These are phyloP conservation scores for Phenganax stokvisi DNA, from an alignment of 92 coral and sea anemone species.

Conservation along the genomic window DNA sequence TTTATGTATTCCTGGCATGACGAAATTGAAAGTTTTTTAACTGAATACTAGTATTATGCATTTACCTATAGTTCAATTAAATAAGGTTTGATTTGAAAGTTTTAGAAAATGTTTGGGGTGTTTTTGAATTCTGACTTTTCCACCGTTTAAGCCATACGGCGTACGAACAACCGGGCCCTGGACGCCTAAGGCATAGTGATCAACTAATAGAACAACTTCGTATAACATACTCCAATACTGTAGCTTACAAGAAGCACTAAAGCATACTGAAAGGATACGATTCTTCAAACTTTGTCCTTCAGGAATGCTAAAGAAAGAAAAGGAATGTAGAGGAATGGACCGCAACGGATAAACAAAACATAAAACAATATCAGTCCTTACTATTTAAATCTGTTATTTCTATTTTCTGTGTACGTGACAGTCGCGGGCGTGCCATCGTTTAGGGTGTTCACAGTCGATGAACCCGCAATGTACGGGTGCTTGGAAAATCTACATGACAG, in stretches of 20 bases:
- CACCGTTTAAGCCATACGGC: too few relatives aligned
- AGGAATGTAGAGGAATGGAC: not conserved
- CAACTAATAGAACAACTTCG: too few relatives aligned
- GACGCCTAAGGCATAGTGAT: too few relatives aligned
- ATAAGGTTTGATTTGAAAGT: too few relatives aligned
- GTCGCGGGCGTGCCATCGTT: conserved; percentile 96
- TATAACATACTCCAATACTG: too few relatives aligned
- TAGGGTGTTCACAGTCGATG: conserved; percentile 87
- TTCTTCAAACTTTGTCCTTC: conserved; percentile 97
- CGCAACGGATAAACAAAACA: not conserved
- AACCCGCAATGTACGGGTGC: conserved; percentile 98
- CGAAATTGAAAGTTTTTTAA: too few relatives aligned
- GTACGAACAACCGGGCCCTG: too few relatives aligned
- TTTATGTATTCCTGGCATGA: too few relatives aligned
- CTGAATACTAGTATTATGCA: too few relatives aligned
- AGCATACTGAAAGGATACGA: conserved; percentile 20
- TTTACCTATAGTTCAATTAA: too few relatives aligned
- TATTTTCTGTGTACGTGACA: conserved; percentile 94
- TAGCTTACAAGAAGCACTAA: not conserved
- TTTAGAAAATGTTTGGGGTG: too few relatives aligned
- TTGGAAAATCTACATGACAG: conserved; percentile 75
- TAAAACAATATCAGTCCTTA: conserved; percentile 42
- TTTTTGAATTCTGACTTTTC: too few relatives aligned
- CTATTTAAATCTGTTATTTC: conserved; percentile 98
- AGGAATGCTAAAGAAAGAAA: conserved; percentile 53